Conservation (phyloP, 2,797 vertebrate genomes). For the Muraenolepis orangiensis region DNA sequence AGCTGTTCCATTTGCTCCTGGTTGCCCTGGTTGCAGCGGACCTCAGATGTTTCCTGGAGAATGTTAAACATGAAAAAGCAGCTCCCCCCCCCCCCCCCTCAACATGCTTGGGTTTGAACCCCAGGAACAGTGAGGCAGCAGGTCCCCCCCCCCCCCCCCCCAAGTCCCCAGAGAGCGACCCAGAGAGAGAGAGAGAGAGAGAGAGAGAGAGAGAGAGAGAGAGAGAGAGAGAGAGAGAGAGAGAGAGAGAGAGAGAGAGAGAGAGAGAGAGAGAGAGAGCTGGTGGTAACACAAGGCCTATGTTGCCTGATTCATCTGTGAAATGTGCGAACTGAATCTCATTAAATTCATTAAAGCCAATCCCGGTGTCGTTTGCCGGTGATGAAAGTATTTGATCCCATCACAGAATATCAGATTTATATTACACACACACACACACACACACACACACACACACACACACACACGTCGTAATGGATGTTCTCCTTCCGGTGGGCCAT, state of each 20-base stretch:
- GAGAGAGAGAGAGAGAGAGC: too few species aligned
- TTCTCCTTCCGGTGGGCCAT: slow-evolving; percentile 57
- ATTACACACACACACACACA: slow-evolving; percentile 53
- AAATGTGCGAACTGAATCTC: slow-evolving; percentile 23
- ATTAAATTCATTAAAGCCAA: slow-evolving; percentile 6
- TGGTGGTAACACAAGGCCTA: neutral
- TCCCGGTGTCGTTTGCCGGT: slow-evolving; percentile 35
- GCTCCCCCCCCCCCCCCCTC: too few species aligned
- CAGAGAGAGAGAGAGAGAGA: too few species aligned
- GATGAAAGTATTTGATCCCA: slow-evolving; percentile 54
- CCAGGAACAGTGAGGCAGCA: too few species aligned
- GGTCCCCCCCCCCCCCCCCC: too few species aligned
- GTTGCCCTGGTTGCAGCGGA: neutral
- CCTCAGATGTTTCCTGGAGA: neutral
- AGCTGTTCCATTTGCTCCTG: too few species aligned
- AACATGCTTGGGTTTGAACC: neutral
- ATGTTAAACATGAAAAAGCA: neutral
- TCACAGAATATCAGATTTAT: slow-evolving; percentile 56
- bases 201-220: too few species aligned
- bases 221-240: too few species aligned
- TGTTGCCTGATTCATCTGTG: neutral
- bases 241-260: too few species aligned
- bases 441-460: too few species aligned
- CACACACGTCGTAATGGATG: slow-evolving; percentile 41
- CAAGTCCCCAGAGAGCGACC: too few species aligned